Base-by-base conservation (phyloP, 2,797 vertebrate species). In the Chelon labrosus region DNA sequence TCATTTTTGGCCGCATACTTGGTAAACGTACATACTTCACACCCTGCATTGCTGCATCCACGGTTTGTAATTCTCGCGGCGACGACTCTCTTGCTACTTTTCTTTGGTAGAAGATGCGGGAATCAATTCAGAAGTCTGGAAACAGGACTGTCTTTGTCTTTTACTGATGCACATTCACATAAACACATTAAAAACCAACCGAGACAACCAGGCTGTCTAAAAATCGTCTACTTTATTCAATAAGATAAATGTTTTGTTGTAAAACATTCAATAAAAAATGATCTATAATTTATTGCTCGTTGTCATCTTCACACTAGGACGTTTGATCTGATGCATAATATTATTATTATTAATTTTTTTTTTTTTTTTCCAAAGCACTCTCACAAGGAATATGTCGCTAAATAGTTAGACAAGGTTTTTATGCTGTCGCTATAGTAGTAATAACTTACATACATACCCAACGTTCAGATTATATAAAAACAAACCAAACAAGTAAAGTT, bases 181-280 rank as follows among this genome's bases (percentile, higher is more conserved):
- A 73, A 64, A 70, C 10, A 71, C 22, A 64, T 17, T 11, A 67
- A 39, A 46, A 63, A 66, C 13, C 44, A 73, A 22, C 50, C 57
- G 60, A 19, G 65, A 87, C 88, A 70, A 79, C 42, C 44, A 70
- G 72, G 56, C 77, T 87, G 91, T 95, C 92, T 94, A 93, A 93
- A 95, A 95, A 94, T 93, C 70, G 58, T 93, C 93, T 94, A 95
- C 92, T 95, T 95, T 95, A 95, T 95, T 95, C 77, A 89, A 75
- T 87, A 91, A 90, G 91, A 91, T 91, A 92, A 90, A 94, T 90
- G 88, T 91, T 92, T 87, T n/a, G n/a, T 91, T 94, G 94, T 89
- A 95, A 95, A 95, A 95, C 94, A 95, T 95, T 93, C 91, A 94
- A 94, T 95, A 94, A 92, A 95, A 93, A 95, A 95, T 89, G 70